Evolutionary conservation across 2,797 vertebrate genomes (phyloP).

Genomic region (Cichlasoma orientale): DNA sequence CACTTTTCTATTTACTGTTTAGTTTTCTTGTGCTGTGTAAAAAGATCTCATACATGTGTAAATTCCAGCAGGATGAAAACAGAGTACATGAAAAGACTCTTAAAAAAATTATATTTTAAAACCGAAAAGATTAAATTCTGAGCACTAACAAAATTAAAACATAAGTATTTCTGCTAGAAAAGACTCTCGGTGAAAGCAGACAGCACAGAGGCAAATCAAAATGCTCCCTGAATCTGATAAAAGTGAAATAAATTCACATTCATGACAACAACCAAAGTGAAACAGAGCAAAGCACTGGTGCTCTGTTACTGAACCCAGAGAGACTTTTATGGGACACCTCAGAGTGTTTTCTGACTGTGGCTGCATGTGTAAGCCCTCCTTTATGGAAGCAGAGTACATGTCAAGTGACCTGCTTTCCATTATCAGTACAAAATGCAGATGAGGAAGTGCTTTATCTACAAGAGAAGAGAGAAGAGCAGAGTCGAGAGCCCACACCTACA

Average conservation of each 20-base stretch:
- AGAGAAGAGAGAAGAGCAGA: neutral
- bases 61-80: neutral
- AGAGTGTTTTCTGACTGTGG: neutral
- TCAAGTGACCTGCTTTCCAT: conserved; percentile 17
- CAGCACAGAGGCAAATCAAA: neutral
- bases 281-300: neutral
- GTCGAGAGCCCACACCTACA: neutral
- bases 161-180: neutral
- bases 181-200: neutral
- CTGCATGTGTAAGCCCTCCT: neutral
- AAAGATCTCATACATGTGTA: neutral
- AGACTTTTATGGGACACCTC: neutral
- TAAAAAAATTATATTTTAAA: neutral
- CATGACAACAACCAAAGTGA: neutral
- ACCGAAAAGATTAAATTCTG: neutral
- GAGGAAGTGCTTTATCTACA: conserved; percentile 26
- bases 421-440: conserved; percentile 18
- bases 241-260: neutral
- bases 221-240: conserved; percentile 8
- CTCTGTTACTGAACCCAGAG: neutral
- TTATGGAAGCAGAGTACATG: neutral
- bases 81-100: neutral
- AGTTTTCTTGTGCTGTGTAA: neutral
- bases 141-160: neutral
- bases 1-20: neutral